Evolutionary conservation across 2,797 vertebrate species (phyloP), one percentile per base, ranked within the genome.

Genomic region (Sebastes aleutianus): DNA sequence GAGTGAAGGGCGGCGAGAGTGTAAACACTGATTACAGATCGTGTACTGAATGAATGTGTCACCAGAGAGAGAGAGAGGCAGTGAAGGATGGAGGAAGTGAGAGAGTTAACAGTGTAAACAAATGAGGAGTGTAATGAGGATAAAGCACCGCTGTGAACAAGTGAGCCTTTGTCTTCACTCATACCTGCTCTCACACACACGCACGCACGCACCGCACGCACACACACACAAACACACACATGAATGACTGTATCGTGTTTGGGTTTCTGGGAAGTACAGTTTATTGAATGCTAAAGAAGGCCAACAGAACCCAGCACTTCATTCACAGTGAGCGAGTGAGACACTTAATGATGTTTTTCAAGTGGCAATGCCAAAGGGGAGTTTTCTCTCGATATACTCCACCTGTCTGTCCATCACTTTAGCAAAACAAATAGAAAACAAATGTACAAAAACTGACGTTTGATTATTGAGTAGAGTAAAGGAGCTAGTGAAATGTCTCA

Each of bases 41-140:
- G 54, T 88, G 85, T 65, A 78, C 71, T 85, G 85, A 87, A 86
- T 88, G 83, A 89, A 79, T 62, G 69, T 88, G 86, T 87, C 75
- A 73, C 65, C 76, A 47, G 64, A 31, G 47, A 57, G 36, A 61
- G 36, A 26, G 80, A 62, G 83, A 70, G 83, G 70, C 84, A 85
- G 74, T 84, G 90, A 85, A 70, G 80, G 91, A 87, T 89, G 76
- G 79, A 88, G 88, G 88, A 91, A 91, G 83, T 85, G 88, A 86
- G 89, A 89, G 85, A 86, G 91, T 90, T 92, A 92, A 90, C 90
- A 91, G 87, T 91, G 87, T 94, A 92, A 95, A 95, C 92, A 93
- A 92, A 88, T 92, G 89, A 92, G 86, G 82, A 90, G 88, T 89
- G 80, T 93, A 93, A 95, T 93, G 93, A 94, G 92, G 91, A 94